Conservation (phyloP, 1,140 invertebrate species). For the Leptinotarsa lineolata region DNA sequence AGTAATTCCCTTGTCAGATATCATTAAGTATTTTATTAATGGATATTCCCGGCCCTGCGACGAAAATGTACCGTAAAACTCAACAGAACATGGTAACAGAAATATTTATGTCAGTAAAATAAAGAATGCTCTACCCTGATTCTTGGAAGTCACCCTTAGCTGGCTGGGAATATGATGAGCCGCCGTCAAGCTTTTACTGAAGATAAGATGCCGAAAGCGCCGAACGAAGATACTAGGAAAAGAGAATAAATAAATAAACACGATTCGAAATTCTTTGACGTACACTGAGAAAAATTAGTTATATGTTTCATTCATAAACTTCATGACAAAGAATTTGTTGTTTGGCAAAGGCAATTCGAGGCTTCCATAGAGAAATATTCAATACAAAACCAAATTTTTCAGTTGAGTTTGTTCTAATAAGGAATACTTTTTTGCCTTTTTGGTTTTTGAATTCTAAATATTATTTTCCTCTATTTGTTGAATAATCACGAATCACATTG, state of each 20-base stretch:
- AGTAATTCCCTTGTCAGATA: conserved; percentile 5
- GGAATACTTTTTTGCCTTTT: no score
- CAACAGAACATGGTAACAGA: conserved; percentile 18
- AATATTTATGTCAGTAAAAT: conserved; percentile 24
- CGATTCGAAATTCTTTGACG: conserved; percentile 11
- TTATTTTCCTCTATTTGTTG: no score
- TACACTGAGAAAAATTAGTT: conserved; percentile 1
- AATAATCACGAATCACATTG: no score
- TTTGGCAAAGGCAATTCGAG: no score
- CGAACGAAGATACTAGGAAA: conserved; percentile 25
- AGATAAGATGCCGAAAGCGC: conserved; percentile 28
- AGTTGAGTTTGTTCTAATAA: no score
- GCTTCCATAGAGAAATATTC: no score
- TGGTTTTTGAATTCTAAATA: no score
- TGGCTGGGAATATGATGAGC: conserved; percentile 19
- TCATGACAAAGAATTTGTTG: no score
- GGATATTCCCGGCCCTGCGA: background rate
- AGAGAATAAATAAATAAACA: conserved; percentile 28
- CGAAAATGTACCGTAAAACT: conserved; percentile 10
- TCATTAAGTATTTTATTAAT: conserved; percentile 9
- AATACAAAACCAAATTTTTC: no score
- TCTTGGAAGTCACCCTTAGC: conserved; percentile 28
- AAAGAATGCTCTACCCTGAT: conserved; percentile 21
- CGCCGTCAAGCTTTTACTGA: conserved; percentile 17
- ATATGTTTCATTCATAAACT: no score